Conservation (phyloP, 1,140 invertebrate genomes). For the Apis cerana region DNA sequence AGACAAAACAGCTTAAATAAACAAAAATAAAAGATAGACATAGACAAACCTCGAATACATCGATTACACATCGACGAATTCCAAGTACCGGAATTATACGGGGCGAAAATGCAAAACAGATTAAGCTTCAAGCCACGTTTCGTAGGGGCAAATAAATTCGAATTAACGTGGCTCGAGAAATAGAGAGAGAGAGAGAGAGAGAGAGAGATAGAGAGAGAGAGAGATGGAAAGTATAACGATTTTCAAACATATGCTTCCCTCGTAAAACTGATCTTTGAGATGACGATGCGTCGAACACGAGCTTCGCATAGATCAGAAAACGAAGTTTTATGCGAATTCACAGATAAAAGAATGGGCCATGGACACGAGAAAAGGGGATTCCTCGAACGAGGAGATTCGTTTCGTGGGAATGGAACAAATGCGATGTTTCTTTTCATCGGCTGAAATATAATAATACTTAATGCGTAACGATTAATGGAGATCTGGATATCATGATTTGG, state of each 20-base stretch:
- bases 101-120: background rate
- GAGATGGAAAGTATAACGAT: conserved; percentile 6
- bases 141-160: conserved; percentile 26
- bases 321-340: conserved; percentile 4
- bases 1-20: too few species aligned
- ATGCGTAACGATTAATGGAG: conserved; percentile 30
- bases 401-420: conserved; percentile 19
- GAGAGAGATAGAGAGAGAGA: background rate
- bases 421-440: background rate
- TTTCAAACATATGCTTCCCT: conserved; percentile 31
- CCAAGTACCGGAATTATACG: conserved; percentile 2
- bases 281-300: background rate
- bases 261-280: conserved; percentile 35
- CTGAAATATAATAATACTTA: background rate
- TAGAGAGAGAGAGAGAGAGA: too few species aligned
- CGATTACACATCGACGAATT: background rate
- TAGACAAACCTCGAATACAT: background rate
- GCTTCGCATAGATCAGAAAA: background rate
- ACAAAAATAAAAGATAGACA: too few species aligned
- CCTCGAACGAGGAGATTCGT: background rate
- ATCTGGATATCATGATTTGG: background rate
- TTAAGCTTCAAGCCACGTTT: conserved; percentile 5
- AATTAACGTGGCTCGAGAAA: conserved; percentile 26
- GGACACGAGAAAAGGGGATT: background rate
- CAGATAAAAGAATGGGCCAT: background rate